Base-by-base conservation (phyloP, 2,113 vertebrate genomes). In the Pseudorectes ferrugineus region DNA sequence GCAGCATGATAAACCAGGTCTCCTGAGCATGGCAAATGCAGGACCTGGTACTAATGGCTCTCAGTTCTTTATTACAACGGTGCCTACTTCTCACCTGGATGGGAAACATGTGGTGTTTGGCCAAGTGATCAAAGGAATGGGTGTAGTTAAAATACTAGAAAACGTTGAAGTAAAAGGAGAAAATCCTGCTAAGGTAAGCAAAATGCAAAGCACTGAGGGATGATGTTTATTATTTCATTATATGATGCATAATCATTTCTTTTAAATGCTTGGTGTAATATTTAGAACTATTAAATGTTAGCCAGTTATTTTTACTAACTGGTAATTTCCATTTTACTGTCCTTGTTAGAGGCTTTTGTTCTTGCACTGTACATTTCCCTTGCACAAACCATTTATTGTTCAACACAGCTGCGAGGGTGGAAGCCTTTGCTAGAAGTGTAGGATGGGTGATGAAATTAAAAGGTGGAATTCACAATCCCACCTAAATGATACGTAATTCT, bases 11-110 rank as follows among this genome's bases (percentile, higher is more conserved):
- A 98, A 71, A 87, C 98, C 98, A 65, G 99, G 99, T 22, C 97
- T 99, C 45, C 97, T 99, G n/a, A 99, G 99, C 97, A 99, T 99
- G 99, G 99, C 99, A 61, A 99, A 99, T 4, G 98, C 99, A 4
- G 99, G 99, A 66, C 97, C 97, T 4, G 97, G 99, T 93, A 99
- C 99, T 70, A 99, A 99, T 8, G 99, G 99, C 59, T 99, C 99
- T 12, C 99, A 99, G 97, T 99, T 99, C 97, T 99, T 99, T 59
- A 99, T 99, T 97, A 99, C 99, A 49, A 99, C 98, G 2, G 99
- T 99, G 61, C 98, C 99, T 43, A 99, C 99, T 29, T 97, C 99
- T 18, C 99, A 99, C 91, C 93, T 99, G 92, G 99, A 99, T 46
- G 98, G 97, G 51, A 99, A 99, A 70, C 99, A 99, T 3, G 99